Evolutionary conservation across 1,140 invertebrate genomes (phyloP), one percentile per base, ranked within the genome.

Genomic region (Pogonomyrmex barbatus): DNA sequence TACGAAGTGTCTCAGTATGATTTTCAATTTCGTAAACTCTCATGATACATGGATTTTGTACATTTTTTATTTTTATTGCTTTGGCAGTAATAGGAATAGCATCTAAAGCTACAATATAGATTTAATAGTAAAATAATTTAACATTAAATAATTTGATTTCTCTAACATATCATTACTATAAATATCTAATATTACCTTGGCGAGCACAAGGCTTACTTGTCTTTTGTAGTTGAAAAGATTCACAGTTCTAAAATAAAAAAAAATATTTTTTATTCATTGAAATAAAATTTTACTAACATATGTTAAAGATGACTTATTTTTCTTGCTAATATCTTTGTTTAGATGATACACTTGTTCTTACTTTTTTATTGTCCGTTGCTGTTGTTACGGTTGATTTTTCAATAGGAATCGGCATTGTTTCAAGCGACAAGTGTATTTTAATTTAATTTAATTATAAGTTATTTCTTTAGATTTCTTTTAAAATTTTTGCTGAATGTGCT

Each of bases 161-260:
- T 47, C 5, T 33, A 36, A 39, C 1, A 12, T 24, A 42, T 5
- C 10, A 73, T 70, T n/a, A 14, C 4, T 67, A 12, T 70, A 81
- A 81, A 70, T 78, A 45, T 24, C n/a, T 68, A 70, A 45, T 4
- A 75, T 73, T 75, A 83, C 68, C 68, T 60, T 58, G 24, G 60
- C 1, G 2, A 12, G 73, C 30, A 42, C 1, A 1, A 30, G 24
- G 70, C 4, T n/a, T 30, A 56, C 14, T 14, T 17, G 65, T 42
- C 10, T 36, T 54, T 54, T 45, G 5, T 70, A 70, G 10, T 50
- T 5, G 24, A 47, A 2, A 17, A 52, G 12, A 39, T 9, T 17
- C 33, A 17, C 2, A 30, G 0, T 1, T 30, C 17, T 56, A n/a
- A 67, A 39, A 14, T 42, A 0, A 36, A 65, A 4, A 78, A 14